Evolutionary conservation across 2,797 vertebrate species (phyloP), one percentile per base, ranked within the genome.

Genomic region (Sebastes vulpes): DNA sequence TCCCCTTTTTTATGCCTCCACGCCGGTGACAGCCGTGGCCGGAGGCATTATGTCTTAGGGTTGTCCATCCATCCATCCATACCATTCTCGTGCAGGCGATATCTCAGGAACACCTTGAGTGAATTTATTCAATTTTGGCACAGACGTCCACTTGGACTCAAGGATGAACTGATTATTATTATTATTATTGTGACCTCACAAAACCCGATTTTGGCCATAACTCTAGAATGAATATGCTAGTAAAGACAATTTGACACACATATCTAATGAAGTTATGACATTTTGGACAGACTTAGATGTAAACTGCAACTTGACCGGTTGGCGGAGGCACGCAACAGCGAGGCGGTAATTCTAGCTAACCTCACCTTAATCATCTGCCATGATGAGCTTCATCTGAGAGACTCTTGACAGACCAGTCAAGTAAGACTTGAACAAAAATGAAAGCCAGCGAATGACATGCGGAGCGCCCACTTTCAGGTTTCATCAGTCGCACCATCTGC

Each of bases 401-500:
- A 69, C 65, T 75, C 65, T 72, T 46, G 46, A 89, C 52, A 72
- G 38, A 67, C 25, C 18, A 82, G 64, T 74, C 42, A 59, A 83
- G 73, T 61, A 29, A 79, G 60, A 68, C 38, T 69, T 64, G 26
- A 72, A 70, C 53, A 68, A 29, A 65, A 77, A 77, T 84, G 28
- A 83, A 81, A 79, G 82, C n/a, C 14, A 42, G 10, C 11, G 26
- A 71, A 12, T 64, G 31, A 80, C 74, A 54, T 29, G 8, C 9
- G 3, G 59, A 68, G 74, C 65, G 14, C 6, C 38, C 53, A 42
- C 73, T 76, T 83, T 72, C 29, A 76, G 78, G 61, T 83, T 74
- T 63, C 66, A 76, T 78, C 85, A 83, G 72, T 71, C 38, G 74
- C 72, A 31, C 75, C 83, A 85, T 84, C 83, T 90, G 82, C 75